Evolutionary conservation across 1,140 invertebrate genomes (phyloP).

Genomic region (Schlechtendalia chinensis): DNA sequence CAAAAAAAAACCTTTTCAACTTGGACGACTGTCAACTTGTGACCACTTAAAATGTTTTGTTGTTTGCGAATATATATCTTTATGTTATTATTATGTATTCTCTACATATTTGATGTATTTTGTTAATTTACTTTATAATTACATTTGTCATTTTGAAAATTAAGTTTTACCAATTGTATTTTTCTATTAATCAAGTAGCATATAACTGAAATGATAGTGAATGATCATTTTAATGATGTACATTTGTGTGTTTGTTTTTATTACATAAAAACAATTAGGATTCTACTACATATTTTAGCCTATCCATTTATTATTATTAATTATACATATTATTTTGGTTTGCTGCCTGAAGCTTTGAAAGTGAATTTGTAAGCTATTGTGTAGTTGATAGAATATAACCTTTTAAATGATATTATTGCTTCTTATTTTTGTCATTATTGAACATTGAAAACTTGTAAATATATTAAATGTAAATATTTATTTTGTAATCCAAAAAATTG

Average conservation of each 20-base stretch:
- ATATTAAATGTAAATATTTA: slow-evolving; percentile 17
- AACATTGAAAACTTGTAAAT: slow-evolving; percentile 28
- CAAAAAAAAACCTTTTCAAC: slow-evolving; percentile 26
- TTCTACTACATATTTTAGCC: background rate
- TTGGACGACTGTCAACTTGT: slow-evolving; percentile 35
- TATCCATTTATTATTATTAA: background rate
- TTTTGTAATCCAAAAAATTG: slow-evolving; percentile 24
- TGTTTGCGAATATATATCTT: background rate
- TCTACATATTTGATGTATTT: slow-evolving; percentile 7
- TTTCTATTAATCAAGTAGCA: too few relatives aligned
- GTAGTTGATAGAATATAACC: background rate
- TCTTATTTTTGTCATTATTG: slow-evolving; percentile 30
- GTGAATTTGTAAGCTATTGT: background rate
- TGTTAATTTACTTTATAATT: slow-evolving; percentile 17
- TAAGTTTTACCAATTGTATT: slow-evolving; percentile 18
- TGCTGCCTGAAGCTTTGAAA: background rate
- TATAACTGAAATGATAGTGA: background rate
- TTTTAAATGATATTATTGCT: background rate
- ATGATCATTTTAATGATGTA: slow-evolving; percentile 10
- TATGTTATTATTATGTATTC: slow-evolving; percentile 29
- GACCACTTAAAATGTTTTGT: slow-evolving; percentile 25
- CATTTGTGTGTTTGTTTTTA: background rate
- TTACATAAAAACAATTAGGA: background rate
- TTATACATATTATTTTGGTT: slow-evolving; percentile 8
- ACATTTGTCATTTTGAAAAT: slow-evolving; percentile 3